These are phyloP conservation scores for Leucoma salicis DNA, from an alignment of 2,888 invertebrate species.

Conservation along the genomic window DNA sequence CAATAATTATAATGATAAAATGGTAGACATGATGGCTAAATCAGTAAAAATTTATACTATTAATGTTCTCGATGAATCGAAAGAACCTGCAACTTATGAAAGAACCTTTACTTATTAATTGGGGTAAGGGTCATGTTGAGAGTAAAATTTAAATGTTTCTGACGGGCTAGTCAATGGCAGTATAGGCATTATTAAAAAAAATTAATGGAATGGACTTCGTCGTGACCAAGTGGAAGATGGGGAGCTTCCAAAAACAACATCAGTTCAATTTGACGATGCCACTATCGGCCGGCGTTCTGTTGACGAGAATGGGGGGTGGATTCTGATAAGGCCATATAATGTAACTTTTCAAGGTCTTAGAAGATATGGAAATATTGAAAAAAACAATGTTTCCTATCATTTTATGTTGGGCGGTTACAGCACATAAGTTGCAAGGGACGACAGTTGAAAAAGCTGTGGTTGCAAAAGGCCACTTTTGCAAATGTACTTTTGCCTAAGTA, in stretches of 20 bases:
- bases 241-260: no score
- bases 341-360: background rate
- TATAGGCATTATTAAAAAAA: no score
- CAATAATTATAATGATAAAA: constrained; percentile 2
- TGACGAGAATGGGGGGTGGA: no score
- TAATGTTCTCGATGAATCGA: constrained; percentile 8
- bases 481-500: background rate
- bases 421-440: background rate
- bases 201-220: no score
- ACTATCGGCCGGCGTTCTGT: no score
- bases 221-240: no score
- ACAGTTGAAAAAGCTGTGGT: background rate
- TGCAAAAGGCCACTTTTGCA: background rate
- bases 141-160: no score
- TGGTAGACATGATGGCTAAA: background rate
- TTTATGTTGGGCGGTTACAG: constrained; percentile 1
- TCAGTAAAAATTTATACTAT: background rate
- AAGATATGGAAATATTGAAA: background rate
- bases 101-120: constrained; percentile 13
- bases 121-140: background rate
- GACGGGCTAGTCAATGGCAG: background rate
- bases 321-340: background rate
- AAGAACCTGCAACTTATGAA: constrained; percentile 6
- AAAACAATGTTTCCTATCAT: background rate
- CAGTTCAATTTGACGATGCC: no score